phyloP scores from a whole-genome alignment of 1,140 invertebrate genomes.

The Cydia amplana region DNA sequence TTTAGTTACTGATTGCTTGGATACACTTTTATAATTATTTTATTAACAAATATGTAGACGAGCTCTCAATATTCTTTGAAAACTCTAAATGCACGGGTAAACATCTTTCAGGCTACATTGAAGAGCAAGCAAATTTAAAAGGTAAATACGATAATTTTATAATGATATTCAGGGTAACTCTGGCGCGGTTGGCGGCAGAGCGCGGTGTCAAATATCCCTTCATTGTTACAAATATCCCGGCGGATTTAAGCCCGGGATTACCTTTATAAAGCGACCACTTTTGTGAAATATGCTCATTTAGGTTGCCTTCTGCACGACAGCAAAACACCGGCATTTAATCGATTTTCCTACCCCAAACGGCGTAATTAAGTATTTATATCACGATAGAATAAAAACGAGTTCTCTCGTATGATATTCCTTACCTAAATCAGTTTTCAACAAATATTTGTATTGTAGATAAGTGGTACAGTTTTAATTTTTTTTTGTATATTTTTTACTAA shows the following conservation, averaged over 20 bases:
- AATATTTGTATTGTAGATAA: no score
- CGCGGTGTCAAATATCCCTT: slow-evolving; percentile 40
- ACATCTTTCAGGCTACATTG: not conserved
- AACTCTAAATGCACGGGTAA: not conserved
- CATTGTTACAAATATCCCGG: slow-evolving; percentile 36
- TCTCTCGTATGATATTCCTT: no score
- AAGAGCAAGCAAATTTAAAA: not conserved
- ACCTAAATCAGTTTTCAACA: no score
- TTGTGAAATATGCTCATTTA: slow-evolving; percentile 22
- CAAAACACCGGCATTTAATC: slow-evolving; percentile 18
- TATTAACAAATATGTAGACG: no score
- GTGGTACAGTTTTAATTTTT: no score
- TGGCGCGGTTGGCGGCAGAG: slow-evolving; percentile 33
- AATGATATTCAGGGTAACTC: slow-evolving; percentile 10
- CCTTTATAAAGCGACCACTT: slow-evolving; percentile 34
- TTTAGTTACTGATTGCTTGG: no score
- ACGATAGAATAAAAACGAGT: no score
- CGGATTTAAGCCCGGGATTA: slow-evolving; percentile 12
- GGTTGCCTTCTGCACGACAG: not conserved
- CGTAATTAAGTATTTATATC: not conserved
- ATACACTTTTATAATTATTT: no score
- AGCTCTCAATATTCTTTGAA: no score
- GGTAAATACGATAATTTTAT: slow-evolving; percentile 1
- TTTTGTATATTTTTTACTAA: no score
- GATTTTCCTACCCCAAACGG: slow-evolving; percentile 40